phyloP scores from a whole-genome alignment of 1,140 invertebrate species.

The Plodia interpunctella region DNA sequence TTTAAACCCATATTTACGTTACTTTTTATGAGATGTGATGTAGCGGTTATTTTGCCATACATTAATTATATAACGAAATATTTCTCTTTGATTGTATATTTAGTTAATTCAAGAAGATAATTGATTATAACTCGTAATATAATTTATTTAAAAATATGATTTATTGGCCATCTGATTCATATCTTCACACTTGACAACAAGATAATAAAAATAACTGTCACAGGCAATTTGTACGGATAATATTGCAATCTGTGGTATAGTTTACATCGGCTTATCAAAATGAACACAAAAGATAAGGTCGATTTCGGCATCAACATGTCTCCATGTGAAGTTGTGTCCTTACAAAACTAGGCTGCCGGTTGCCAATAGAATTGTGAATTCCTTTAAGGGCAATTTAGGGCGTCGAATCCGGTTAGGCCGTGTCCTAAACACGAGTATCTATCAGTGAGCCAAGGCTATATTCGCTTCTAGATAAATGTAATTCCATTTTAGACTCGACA shows the following conservation, averaged over 20 bases:
- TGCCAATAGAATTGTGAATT: constrained; percentile 47
- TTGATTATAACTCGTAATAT: too few species aligned
- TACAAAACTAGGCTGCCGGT: constrained; percentile 32
- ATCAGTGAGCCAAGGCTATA: constrained; percentile 39
- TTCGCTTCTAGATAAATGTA: constrained; percentile 18
- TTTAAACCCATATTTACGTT: constrained; percentile 9
- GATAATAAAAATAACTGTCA: neutral
- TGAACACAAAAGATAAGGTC: neutral
- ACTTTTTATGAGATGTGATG: constrained; percentile 7
- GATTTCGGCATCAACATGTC: neutral
- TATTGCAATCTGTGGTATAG: neutral
- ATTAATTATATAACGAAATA: neutral
- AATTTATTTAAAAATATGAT: neutral
- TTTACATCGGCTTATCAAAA: constrained; percentile 8
- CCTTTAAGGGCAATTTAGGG: constrained; percentile 57
- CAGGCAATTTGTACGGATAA: neutral
- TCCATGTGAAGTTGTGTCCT: neutral
- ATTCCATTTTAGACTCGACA: neutral
- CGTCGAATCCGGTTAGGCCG: constrained; percentile 51
- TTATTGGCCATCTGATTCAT: neutral
- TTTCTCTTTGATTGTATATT: too few species aligned
- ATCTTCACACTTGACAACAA: neutral
- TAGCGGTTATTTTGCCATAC: neutral
- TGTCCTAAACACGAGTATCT: constrained; percentile 45
- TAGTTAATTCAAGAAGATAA: too few species aligned